Evolutionary conservation across 2,888 invertebrate genomes (phyloP).

Genomic region (Amphipyra berbera): DNA sequence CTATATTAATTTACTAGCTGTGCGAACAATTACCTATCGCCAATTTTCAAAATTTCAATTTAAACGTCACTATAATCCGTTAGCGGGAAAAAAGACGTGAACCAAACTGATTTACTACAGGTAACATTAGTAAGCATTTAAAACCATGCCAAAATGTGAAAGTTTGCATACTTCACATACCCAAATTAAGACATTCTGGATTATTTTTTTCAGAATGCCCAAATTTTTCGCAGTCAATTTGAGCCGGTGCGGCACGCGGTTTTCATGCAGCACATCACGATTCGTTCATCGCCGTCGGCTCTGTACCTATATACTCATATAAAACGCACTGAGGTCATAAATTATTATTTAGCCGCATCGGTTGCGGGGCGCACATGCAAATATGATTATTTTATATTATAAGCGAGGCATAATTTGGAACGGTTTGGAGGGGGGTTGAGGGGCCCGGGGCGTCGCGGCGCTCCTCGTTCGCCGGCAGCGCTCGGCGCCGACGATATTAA

Average conservation of each 20-base stretch:
- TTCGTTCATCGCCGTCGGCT: constrained; percentile 64
- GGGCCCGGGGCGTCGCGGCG: constrained; percentile 52
- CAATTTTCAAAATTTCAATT: neutral
- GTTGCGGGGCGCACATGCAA: constrained; percentile 65
- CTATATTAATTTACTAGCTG: no score
- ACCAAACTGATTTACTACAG: constrained; percentile 6
- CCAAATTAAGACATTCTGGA: constrained; percentile 14
- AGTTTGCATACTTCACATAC: constrained; percentile 6
- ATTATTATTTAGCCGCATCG: constrained; percentile 73
- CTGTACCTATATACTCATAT: no score
- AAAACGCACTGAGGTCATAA: constrained; percentile 70
- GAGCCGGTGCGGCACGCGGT: constrained; percentile 17
- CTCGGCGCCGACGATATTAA: constrained; percentile 66
- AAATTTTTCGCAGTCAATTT: constrained; percentile 47
- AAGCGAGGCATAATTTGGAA: constrained; percentile 52
- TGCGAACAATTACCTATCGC: no score
- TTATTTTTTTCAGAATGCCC: constrained; percentile 16
- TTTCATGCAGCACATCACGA: constrained; percentile 65
- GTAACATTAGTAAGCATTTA: constrained; percentile 3
- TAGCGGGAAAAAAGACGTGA: constrained; percentile 11
- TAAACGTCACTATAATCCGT: neutral
- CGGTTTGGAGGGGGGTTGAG: constrained; percentile 41
- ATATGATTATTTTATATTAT: constrained; percentile 63
- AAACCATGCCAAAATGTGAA: constrained; percentile 12
- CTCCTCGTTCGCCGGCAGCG: constrained; percentile 52